A percentile compares a stretch with the other conserved stretches of the same genome.
Conservation (phyloP, 2,113 vertebrate genomes). For the Tragelaphus imberbis region DNA sequence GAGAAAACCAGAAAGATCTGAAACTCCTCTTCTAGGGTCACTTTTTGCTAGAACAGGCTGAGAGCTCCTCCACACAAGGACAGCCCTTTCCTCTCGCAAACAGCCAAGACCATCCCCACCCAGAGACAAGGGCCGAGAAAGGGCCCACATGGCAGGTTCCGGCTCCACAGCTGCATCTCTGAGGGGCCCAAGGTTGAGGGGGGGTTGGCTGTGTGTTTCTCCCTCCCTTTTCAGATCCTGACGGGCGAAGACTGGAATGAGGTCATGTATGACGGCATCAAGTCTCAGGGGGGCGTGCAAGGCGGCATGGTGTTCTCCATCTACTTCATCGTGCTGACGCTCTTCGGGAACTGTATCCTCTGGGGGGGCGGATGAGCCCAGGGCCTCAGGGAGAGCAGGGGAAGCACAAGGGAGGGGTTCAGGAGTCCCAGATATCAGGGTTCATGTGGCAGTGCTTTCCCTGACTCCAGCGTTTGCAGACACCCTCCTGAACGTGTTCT, state of each 20-base stretch:
- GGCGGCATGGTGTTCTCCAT: conserved; percentile 94
- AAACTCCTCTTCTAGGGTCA: background rate
- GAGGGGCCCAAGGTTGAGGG: background rate
- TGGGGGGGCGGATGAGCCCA: rapidly evolving
- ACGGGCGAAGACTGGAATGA: conserved; percentile 95
- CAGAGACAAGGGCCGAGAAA: no score
- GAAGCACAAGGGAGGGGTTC: rapidly evolving
- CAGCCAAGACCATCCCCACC: background rate
- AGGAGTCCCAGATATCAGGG: background rate
- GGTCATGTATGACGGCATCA: conserved; percentile 93
- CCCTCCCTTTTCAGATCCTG: conserved; percentile 79
- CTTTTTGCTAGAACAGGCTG: conserved; percentile 25
- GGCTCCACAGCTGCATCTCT: background rate
- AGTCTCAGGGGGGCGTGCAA: conserved; percentile 94
- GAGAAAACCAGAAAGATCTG: background rate
- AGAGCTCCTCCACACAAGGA: conserved; percentile 82
- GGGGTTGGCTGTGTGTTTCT: conserved; percentile 31
- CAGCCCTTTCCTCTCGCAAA: background rate
- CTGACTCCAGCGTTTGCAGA: conserved; percentile 79
- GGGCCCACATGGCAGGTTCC: background rate
- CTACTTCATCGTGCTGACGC: conserved; percentile 96
- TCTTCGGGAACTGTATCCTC: conserved; percentile 97
- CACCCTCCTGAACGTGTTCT: conserved; percentile 94
- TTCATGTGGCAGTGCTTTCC: background rate
- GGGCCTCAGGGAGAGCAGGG: background rate